Conservation (phyloP, 2,797 vertebrate genomes). For the Propithecus perrieri region DNA sequence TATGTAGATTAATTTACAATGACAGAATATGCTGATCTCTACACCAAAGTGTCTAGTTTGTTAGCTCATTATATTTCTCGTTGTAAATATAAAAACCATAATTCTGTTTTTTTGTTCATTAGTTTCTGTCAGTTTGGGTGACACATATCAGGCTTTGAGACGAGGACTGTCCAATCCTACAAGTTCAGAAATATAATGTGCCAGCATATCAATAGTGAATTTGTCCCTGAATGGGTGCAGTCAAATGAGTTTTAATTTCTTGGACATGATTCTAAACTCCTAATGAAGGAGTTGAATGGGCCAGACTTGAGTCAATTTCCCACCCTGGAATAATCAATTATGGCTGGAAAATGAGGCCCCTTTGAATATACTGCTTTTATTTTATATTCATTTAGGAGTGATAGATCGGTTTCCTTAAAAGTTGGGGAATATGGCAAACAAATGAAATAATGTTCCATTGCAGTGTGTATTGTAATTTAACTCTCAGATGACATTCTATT, state of each 20-base stretch:
- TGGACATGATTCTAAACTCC: conserved; percentile 4
- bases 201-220: background rate
- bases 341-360: background rate
- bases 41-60: background rate
- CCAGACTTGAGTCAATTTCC: background rate
- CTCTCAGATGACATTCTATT: background rate
- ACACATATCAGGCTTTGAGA: background rate
- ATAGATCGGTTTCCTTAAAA: background rate
- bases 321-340: background rate
- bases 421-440: background rate
- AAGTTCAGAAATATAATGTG: background rate
- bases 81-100: conserved; percentile 23
- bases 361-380: background rate
- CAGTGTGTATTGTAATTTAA: background rate
- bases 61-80: conserved; percentile 18
- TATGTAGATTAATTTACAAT: background rate
- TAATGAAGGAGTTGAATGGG: background rate
- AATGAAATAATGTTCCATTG: background rate
- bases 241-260: conserved; percentile 11
- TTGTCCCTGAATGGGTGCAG: background rate
- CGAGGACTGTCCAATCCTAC: background rate
- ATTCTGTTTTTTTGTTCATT: background rate
- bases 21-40: background rate
- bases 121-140: background rate
- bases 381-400: background rate